Percentiles rank a stretch among this genome's conserved stretches.
Evolutionary conservation across 2,888 invertebrate genomes (phyloP).

Genomic region (Morpho deidamia): DNA sequence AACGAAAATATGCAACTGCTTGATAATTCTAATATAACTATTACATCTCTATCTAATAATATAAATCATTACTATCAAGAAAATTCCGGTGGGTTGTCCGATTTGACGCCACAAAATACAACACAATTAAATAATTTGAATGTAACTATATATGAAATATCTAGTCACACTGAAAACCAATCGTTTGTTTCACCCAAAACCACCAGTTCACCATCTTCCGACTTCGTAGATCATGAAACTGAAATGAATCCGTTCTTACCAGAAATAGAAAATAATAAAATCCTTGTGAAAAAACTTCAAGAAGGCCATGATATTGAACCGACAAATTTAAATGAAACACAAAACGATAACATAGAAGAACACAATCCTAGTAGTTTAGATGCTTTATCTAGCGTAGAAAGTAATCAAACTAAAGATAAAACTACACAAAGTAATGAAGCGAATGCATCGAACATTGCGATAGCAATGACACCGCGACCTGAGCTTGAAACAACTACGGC

Average conservation of each 20-base stretch:
- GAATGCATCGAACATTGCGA: conserved; percentile 1
- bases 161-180: conserved; percentile 46
- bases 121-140: conserved; percentile 54
- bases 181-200: conserved; percentile 39
- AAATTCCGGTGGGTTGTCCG: conserved; percentile 8
- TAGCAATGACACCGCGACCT: conserved; percentile 1
- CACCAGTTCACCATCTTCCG: conserved; percentile 42
- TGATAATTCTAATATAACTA: conserved; percentile 21
- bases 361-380: conserved; percentile 31
- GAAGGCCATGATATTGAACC: conserved; percentile 73
- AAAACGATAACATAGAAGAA: conserved; percentile 60
- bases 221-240: conserved; percentile 66
- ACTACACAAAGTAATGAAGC: conserved; percentile 7
- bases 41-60: conserved; percentile 24
- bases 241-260: conserved; percentile 84
- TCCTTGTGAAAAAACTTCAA: conserved; percentile 78
- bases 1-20: conserved; percentile 17
- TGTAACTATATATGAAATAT: conserved; percentile 67
- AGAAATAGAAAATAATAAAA: conserved; percentile 80
- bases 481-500: conserved; percentile 20
- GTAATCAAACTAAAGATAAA: conserved; percentile 6
- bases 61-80: conserved; percentile 15
- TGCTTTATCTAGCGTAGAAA: conserved; percentile 8
- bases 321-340: conserved; percentile 58
- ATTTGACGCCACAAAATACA: conserved; percentile 31